Base-by-base conservation (phyloP, 1,140 invertebrate species). In the Wiebesia pumilae region DNA sequence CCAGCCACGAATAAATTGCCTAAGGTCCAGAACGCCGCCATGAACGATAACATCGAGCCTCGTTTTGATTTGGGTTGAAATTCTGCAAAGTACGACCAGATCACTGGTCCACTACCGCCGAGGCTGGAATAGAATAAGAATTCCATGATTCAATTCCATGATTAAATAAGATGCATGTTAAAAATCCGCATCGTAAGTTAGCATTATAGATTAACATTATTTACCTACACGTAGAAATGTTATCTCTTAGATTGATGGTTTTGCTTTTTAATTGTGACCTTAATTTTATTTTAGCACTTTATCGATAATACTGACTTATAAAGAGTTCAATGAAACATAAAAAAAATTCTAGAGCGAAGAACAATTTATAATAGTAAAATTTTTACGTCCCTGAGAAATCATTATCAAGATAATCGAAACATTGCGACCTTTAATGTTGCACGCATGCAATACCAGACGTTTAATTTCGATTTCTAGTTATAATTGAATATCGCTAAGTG, bases 51-150 rank as follows among this genome's bases (percentile, higher is more conserved):
- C 97, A 98, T 98, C 54, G 97, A 96, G 47, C 98, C 98, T 89
- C 98, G 95, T 90, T 97, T 97, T 65, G 96, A 95, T 93, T 98
- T 98, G 35, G 97, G 97, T 92, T 98, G 97, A 93, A 98, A 98
- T 94, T 99, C 98, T 65, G 97, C 97, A 94, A 98, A 98, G 92
- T 98, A 99, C 3, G 98, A 97, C 97, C 98, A 99, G 91, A 98
- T 98, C 73, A 98, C 97, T 83, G 98, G 98, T 90, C 98, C 97
- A 91, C 97, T 98, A 81, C 98, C 98, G 88, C 98, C 98, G 89
- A 99, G 96, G 73, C 98, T 98, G 90, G 47, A 95, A 92, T 30
- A 51, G 58, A 43, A 73, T 62, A 84, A 86, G 27, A 88, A 88
- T 77, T 21, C 19, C n/a, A n/a, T n/a, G n/a, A n/a, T n/a, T 81